Base-by-base conservation (phyloP, 2,113 vertebrate genomes). In the Psittacus erithacus region DNA sequence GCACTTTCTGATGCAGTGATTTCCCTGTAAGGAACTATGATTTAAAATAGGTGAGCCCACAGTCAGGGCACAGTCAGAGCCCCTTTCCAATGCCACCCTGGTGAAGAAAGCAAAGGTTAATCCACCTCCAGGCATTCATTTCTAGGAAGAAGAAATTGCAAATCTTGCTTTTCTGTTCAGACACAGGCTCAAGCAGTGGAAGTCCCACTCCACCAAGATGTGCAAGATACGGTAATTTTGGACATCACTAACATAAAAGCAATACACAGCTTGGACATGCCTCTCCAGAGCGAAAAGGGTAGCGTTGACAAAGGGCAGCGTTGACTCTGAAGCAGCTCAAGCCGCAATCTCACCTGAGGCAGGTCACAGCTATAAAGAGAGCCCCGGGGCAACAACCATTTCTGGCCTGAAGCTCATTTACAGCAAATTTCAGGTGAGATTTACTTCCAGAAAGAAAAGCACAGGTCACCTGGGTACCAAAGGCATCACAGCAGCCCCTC, bases 1-100 rank as follows among this genome's bases (percentile, higher is more conserved):
- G 39, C 27, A 4, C 22, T 13, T 59, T 60, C 46, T 10, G 17
- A 8, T 20, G 13, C 17, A 3, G 39, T 16, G n/a, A 38, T 75
- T 43, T 60, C 47, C 18, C 17, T 35, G 0, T 3, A 28, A 27
- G 0, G 0, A n/a, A 10, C 16, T 53, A 3, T 0, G 7, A 44
- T 31, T 35, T 8, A 25, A 25, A 53, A 81, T 69, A n/a, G 35
- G 7, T 23, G 62, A 73, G 16, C 16, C 27, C 31, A 31, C 62
- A 39, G 27, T 3, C 70, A 63, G 50, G 65, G n/a, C 55, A 23
- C 55, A 23, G 11, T 7, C 44, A 44, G 17, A 78, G 4, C 6
- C 27, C 67, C 6, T 52, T 50, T 17, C 29, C 33, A 12, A 0
- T 6, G 28, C 24, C 27, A 73, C 27, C n/a, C 33, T 11, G 35